phyloP scores from a whole-genome alignment of 1,140 invertebrate genomes.

The Caenorhabditis latens region DNA sequence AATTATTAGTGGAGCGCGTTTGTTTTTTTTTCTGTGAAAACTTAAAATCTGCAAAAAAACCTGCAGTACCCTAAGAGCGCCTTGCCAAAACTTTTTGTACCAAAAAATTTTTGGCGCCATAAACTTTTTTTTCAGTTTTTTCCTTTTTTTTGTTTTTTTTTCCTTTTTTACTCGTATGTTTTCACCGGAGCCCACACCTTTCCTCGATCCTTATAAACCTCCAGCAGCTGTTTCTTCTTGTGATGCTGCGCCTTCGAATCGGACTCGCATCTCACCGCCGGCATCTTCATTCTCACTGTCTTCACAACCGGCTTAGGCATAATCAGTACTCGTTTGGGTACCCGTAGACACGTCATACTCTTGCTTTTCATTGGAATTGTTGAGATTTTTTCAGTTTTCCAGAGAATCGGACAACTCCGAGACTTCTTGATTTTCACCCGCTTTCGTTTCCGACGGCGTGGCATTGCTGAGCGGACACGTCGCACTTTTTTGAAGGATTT shows the following conservation, averaged over 20 bases:
- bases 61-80: too few relatives aligned
- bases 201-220: constrained; percentile 58
- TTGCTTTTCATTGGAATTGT: constrained; percentile 13
- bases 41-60: too few relatives aligned
- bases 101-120: too few relatives aligned
- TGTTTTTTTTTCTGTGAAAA: too few relatives aligned
- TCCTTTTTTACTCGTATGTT: too few relatives aligned
- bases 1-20: too few relatives aligned
- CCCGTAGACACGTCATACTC: constrained; percentile 18
- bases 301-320: background rate
- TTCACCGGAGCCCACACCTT: background rate
- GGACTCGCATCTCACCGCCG: constrained; percentile 20
- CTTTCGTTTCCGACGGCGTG: constrained; percentile 59
- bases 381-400: background rate
- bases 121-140: too few relatives aligned
- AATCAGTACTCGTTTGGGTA: background rate
- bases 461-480: constrained; percentile 65
- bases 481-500: constrained; percentile 76
- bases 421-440: constrained; percentile 26
- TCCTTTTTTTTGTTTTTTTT: background rate
- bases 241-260: constrained; percentile 9
- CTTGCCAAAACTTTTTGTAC: too few relatives aligned
- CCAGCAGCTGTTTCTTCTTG: constrained; percentile 56
- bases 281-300: constrained; percentile 11
- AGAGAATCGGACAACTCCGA: constrained; percentile 58